A percentile compares a stretch with the other conserved stretches of the same genome.
Evolutionary conservation across 2,113 vertebrate genomes (phyloP).

Genomic region (Symphodus melops): DNA sequence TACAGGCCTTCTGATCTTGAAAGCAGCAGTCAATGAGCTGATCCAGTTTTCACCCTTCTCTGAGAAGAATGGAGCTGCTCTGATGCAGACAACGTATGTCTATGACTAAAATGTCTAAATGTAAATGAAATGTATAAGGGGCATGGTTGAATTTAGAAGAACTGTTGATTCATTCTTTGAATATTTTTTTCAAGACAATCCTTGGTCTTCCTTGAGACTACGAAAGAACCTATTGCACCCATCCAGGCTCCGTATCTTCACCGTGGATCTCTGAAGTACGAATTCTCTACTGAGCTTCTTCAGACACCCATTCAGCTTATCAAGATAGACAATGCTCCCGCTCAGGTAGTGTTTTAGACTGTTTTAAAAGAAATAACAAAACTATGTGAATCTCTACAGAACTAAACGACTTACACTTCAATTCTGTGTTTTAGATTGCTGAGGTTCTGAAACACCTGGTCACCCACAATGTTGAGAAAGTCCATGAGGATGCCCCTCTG

Average conservation of each 20-base stretch:
- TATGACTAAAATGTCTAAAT: no score
- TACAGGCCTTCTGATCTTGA: constrained; percentile 73
- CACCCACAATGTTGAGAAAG: constrained; percentile 71
- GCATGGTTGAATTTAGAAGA: neutral
- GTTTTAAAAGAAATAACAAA: neutral
- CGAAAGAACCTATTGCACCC: constrained; percentile 30
- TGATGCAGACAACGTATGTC: constrained; percentile 83
- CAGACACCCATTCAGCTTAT: constrained; percentile 84
- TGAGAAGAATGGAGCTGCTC: constrained; percentile 81
- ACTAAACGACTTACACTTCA: neutral
- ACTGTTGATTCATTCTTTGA: neutral
- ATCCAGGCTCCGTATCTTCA: constrained; percentile 54
- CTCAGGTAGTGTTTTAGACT: constrained; percentile 67
- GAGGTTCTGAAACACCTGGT: constrained; percentile 83
- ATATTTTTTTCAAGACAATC: constrained; percentile 77
- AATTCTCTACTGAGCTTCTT: constrained; percentile 75
- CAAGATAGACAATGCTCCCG: constrained; percentile 72
- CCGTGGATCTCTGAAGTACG: constrained; percentile 80
- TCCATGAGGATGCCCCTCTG: constrained; percentile 82
- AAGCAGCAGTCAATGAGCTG: constrained; percentile 82
- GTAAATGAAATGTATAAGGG: constrained; percentile 1
- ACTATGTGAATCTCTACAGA: neutral
- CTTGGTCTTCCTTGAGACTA: constrained; percentile 78
- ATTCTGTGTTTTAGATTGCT: constrained; percentile 68
- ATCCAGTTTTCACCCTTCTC: constrained; percentile 84